These are phyloP conservation scores for Limnephilus lunatus DNA, from an alignment of 2,888 invertebrate genomes.

Conservation along the genomic window DNA sequence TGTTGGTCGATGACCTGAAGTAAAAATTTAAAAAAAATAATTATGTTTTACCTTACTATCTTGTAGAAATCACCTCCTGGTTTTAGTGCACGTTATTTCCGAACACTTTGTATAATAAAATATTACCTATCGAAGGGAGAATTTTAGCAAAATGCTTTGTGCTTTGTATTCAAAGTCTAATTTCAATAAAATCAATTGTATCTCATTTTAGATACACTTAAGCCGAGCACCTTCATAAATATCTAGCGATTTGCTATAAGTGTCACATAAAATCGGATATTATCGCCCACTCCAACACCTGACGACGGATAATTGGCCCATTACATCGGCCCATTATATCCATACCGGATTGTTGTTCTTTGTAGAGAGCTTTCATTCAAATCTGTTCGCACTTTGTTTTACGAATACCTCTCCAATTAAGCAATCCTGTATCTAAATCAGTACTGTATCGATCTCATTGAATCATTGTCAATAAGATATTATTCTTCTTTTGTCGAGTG, in stretches of 20 bases:
- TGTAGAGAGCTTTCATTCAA: constrained; percentile 36
- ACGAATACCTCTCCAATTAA: background rate
- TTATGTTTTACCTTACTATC: too few species aligned
- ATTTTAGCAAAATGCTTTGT: background rate
- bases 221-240: background rate
- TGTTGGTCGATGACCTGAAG: too few species aligned
- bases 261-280: constrained; percentile 34
- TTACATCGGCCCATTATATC: constrained; percentile 21
- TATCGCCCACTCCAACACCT: constrained; percentile 28
- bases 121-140: background rate
- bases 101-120: background rate
- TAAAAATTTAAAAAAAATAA: too few species aligned
- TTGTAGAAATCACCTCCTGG: too few species aligned
- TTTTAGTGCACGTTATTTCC: too few species aligned
- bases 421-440: background rate
- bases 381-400: background rate
- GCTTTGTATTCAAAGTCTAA: background rate
- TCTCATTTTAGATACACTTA: background rate
- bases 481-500: background rate
- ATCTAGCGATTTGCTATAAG: constrained; percentile 12
- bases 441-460: background rate
- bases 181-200: background rate
- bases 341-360: constrained; percentile 12
- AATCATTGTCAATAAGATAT: background rate
- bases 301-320: constrained; percentile 39